These are phyloP conservation scores for Chrysolina americana DNA, from an alignment of 2,888 invertebrate genomes.

Conservation along the genomic window DNA sequence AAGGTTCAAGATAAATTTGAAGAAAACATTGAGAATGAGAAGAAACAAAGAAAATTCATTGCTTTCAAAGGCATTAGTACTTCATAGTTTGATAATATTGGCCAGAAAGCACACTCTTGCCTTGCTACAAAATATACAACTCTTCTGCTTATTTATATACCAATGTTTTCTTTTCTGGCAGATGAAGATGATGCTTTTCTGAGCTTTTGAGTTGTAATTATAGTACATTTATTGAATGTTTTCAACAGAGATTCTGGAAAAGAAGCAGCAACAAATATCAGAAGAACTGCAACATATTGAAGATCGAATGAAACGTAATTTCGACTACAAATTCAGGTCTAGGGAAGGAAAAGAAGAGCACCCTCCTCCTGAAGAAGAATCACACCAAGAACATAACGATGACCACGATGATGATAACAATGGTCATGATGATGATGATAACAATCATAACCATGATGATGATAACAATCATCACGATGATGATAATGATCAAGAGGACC, in stretches of 20 bases:
- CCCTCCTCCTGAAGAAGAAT: constrained; percentile 13
- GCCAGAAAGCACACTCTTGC: no score
- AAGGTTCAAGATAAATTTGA: no score
- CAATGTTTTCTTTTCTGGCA: no score
- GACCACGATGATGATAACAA: constrained; percentile 11
- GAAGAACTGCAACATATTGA: constrained; percentile 79
- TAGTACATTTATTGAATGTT: background rate
- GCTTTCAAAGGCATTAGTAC: no score
- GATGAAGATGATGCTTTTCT: no score
- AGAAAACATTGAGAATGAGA: no score
- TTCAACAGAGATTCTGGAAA: constrained; percentile 74
- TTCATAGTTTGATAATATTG: no score
- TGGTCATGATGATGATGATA: constrained; percentile 19
- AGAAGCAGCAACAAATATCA: constrained; percentile 76
- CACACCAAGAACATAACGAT: constrained; percentile 19
- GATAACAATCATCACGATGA: constrained; percentile 17
- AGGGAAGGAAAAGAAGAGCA: constrained; percentile 40
- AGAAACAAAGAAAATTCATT: no score
- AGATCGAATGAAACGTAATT: constrained; percentile 69
- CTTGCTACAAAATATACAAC: no score
- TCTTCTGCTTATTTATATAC: no score
- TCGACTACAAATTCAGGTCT: constrained; percentile 57
- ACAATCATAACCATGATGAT: constrained; percentile 10
- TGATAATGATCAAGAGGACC: background rate
- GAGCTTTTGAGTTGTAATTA: no score